These are phyloP conservation scores for Andrena bicolor DNA, from an alignment of 2,888 invertebrate genomes.

Conservation along the genomic window DNA sequence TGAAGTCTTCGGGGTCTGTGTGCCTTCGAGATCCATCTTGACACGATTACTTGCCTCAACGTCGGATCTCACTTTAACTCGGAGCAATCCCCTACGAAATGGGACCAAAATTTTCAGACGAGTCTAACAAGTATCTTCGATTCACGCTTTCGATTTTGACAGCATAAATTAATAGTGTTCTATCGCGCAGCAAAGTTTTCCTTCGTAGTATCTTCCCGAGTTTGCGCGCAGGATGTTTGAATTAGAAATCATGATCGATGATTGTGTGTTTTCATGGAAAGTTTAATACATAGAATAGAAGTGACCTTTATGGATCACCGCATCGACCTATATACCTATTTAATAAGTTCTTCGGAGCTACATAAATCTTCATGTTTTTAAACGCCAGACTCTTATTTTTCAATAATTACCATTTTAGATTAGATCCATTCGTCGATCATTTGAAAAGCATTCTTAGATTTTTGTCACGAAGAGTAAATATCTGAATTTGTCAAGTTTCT, in stretches of 20 bases:
- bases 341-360: not conserved
- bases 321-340: no score
- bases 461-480: not conserved
- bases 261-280: not conserved
- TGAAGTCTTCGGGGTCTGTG: conserved; percentile 12
- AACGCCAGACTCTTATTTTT: not conserved
- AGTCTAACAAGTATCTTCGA: conserved; percentile 6
- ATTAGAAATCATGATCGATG: not conserved
- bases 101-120: conserved; percentile 5
- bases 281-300: not conserved
- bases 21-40: conserved; percentile 2
- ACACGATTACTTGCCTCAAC: conserved; percentile 11
- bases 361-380: conserved; percentile 3
- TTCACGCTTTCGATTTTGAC: not conserved
- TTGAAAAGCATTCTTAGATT: not conserved
- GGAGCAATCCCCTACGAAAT: conserved; percentile 20
- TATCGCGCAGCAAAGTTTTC: not conserved
- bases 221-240: not conserved
- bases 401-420: not conserved
- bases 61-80: conserved; percentile 1
- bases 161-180: not conserved
- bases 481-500: not conserved
- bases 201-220: not conserved
- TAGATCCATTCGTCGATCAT: not conserved
- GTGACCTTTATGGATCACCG: not conserved